phyloP scores from a whole-genome alignment of 2,797 vertebrate species.

The Fistularia tabacaria region DNA sequence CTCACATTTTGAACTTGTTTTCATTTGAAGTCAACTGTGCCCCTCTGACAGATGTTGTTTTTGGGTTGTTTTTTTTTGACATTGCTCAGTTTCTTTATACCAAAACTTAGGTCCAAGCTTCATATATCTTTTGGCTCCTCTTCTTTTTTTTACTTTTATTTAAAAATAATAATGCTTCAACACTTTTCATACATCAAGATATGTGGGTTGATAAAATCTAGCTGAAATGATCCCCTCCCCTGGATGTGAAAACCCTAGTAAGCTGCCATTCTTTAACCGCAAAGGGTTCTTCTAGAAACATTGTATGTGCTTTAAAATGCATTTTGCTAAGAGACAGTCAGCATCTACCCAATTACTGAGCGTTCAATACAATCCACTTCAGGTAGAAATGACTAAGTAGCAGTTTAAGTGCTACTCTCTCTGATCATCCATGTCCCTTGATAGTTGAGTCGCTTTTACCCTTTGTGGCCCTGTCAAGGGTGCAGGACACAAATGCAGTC shows the following conservation, averaged over 20 bases:
- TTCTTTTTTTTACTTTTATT: conserved; percentile 24
- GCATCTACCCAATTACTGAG: conserved; percentile 45
- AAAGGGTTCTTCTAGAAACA: neutral
- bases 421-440: conserved; percentile 41
- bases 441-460: conserved; percentile 37
- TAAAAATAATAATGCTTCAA: conserved; percentile 16
- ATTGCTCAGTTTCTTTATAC: conserved; percentile 8
- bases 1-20: conserved; percentile 42
- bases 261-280: conserved; percentile 2
- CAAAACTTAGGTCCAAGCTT: conserved; percentile 28
- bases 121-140: conserved; percentile 36
- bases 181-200: conserved; percentile 24
- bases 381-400: conserved; percentile 45
- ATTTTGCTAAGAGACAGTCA: conserved; percentile 35
- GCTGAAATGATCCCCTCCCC: conserved; percentile 7
- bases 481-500: neutral
- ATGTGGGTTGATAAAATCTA: neutral
- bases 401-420: conserved; percentile 37
- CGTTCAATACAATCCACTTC: conserved; percentile 50
- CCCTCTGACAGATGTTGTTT: conserved; percentile 38
- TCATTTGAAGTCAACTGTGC: conserved; percentile 47
- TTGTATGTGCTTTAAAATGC: conserved; percentile 11
- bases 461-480: neutral
- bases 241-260: conserved; percentile 15
- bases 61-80: conserved; percentile 11